phyloP scores from a whole-genome alignment of 2,888 invertebrate species.

The Neoitamus cyanurus region DNA sequence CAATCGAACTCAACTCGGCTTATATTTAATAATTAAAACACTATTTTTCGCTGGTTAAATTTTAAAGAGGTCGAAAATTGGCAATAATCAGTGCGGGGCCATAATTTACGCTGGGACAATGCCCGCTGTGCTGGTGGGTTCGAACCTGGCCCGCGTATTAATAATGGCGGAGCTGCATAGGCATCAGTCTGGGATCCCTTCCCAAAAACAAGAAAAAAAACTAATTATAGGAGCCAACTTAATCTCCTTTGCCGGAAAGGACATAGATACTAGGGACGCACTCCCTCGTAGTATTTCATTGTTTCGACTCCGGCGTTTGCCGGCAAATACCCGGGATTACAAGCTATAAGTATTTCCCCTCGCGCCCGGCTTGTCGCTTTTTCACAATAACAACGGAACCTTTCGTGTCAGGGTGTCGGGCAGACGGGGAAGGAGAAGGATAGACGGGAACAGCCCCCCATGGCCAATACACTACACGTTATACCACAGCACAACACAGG shows the following conservation, averaged over 20 bases:
- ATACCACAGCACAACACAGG: not conserved
- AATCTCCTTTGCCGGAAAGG: conserved; percentile 39
- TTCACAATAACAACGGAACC: not conserved
- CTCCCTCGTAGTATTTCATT: not conserved
- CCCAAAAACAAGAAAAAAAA: conserved; percentile 16
- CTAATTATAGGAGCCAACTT: conserved; percentile 47
- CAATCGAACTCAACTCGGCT: not conserved
- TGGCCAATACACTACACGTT: not conserved
- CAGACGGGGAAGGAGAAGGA: not conserved
- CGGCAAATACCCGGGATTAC: conserved; percentile 19
- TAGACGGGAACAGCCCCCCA: not conserved
- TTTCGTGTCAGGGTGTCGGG: not conserved
- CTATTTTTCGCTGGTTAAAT: conserved; percentile 19
- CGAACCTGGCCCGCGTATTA: not conserved
- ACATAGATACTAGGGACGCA: not conserved
- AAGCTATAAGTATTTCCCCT: conserved; percentile 12
- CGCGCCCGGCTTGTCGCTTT: not conserved
- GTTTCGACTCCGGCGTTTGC: not conserved
- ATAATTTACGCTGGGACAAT: not conserved
- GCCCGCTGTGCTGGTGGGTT: not conserved
- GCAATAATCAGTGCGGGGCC: conserved; percentile 2
- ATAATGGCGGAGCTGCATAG: conserved; percentile 3
- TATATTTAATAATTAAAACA: conserved; percentile 29
- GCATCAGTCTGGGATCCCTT: conserved; percentile 39
- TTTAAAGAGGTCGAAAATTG: conserved; percentile 10